Evolutionary conservation across 2,113 vertebrate species (phyloP).

Genomic region (Sinocyclocheilus grahami): DNA sequence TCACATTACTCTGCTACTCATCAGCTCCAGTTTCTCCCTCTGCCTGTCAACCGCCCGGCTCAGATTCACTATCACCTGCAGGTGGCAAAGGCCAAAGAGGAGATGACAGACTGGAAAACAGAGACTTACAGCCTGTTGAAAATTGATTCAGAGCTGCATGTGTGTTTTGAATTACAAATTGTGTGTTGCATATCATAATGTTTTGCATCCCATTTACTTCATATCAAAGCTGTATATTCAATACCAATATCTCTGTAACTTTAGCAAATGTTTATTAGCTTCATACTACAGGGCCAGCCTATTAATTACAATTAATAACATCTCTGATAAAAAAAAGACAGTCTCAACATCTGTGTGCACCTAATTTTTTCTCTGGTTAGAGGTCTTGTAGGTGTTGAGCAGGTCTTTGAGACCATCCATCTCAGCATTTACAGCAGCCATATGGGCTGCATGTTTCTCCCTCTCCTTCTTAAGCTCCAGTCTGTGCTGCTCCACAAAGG

Average conservation of each 20-base stretch:
- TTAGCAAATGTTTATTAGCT: neutral
- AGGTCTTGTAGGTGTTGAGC: conserved; percentile 84
- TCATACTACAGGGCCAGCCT: neutral
- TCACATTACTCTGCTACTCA: conserved; percentile 86
- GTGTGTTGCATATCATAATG: too few relatives aligned
- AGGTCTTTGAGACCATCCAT: conserved; percentile 82
- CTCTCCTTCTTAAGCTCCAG: conserved; percentile 84
- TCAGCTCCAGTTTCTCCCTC: conserved; percentile 83
- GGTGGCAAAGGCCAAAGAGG: conserved; percentile 3
- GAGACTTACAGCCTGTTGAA: neutral
- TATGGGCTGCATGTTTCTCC: conserved; percentile 76
- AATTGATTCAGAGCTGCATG: neutral
- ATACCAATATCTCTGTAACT: neutral
- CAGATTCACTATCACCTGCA: conserved; percentile 88
- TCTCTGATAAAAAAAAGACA: too few relatives aligned
- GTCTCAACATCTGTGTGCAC: conserved; percentile 63
- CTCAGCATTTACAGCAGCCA: conserved; percentile 78
- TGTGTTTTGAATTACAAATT: too few relatives aligned
- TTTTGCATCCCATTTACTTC: too few relatives aligned
- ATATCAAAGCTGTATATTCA: neutral
- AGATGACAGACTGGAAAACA: conserved; percentile 1
- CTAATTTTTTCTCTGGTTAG: conserved; percentile 90
- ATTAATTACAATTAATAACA: too few relatives aligned
- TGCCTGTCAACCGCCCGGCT: conserved; percentile 84
- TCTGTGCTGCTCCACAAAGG: conserved; percentile 84